These are phyloP conservation scores for Tetragnatha montana DNA, from an alignment of 2,888 invertebrate genomes.

Conservation along the genomic window DNA sequence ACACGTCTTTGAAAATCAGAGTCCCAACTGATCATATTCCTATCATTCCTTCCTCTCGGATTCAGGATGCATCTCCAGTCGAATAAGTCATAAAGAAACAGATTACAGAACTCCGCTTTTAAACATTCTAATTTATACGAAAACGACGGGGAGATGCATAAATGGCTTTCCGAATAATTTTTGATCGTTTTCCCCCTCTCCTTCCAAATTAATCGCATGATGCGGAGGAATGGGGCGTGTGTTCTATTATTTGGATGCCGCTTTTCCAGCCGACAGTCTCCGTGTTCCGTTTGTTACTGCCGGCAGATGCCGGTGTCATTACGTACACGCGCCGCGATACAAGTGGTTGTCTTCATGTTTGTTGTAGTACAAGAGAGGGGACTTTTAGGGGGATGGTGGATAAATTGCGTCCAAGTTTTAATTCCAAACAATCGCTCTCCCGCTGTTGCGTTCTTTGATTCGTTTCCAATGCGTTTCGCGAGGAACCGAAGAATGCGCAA, in stretches of 20 bases:
- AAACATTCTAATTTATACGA: slow-evolving; percentile 69
- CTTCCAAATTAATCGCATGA: slow-evolving; percentile 60
- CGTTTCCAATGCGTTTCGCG: neutral
- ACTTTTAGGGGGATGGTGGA: neutral
- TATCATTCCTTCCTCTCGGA: slow-evolving; percentile 19
- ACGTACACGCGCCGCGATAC: slow-evolving; percentile 34
- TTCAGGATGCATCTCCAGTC: slow-evolving; percentile 41
- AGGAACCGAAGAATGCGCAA: neutral
- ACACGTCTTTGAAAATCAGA: too few relatives aligned
- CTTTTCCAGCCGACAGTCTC: slow-evolving; percentile 21
- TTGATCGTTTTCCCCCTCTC: slow-evolving; percentile 63
- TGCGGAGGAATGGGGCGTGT: slow-evolving; percentile 7
- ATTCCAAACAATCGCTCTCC: slow-evolving; percentile 7
- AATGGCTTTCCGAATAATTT: slow-evolving; percentile 70
- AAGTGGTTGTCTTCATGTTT: slow-evolving; percentile 56
- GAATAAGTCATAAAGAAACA: slow-evolving; percentile 69
- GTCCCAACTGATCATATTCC: slow-evolving; percentile 35
- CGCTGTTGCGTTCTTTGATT: neutral
- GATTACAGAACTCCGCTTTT: slow-evolving; percentile 60
- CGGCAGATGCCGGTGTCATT: slow-evolving; percentile 64
- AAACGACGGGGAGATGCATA: slow-evolving; percentile 53
- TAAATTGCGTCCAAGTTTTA: slow-evolving; percentile 17
- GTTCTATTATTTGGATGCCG: slow-evolving; percentile 1
- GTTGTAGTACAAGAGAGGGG: slow-evolving; percentile 15
- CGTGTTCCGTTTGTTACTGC: slow-evolving; percentile 31